Evolutionary conservation across 1,140 invertebrate species (phyloP), one percentile per base, ranked within the genome.

Genomic region (Leptopilina clavipes): DNA sequence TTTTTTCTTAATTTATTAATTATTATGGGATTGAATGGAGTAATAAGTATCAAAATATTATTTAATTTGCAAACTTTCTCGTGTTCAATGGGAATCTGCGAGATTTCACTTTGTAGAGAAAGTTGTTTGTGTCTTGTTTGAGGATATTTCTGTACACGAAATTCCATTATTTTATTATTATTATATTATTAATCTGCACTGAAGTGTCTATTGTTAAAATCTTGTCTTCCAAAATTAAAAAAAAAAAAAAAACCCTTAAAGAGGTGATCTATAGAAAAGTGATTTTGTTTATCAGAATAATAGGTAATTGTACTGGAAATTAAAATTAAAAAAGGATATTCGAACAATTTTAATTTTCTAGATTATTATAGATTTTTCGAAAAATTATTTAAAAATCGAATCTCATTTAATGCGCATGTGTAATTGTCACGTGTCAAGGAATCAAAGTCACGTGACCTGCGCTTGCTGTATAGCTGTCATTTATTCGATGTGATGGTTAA

Each of bases 71-170:
- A 31, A 76, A 81, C 83, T 83, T 83, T 84, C 82, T 82, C 80
- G 59, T 19, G 19, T 12, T 65, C 22, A 65, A 31, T 65, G 59
- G 31, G 22, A 14, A 65, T 40, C 12, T 12, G 1, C n/a, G 6
- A 81, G 76, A 79, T 87, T 87, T 87, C 86, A 85, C 86, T 86
- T 77, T 37, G 37, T 52, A 44, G 85, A 85, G 86, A 87, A 87
- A 87, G 86, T 87, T 80, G 70, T 56, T 65, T 54, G 7, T 14
- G 18, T 8, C 17, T 18, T 25, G 56, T 3, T 45, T 8, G 10
- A 7, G 14, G 11, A 19, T 59, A 43, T 74, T 18, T 18, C 48
- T n/a, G n/a, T 22, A 19, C 56, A 10, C 56, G 11, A 59, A 59
- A 65, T 65, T 37, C 12, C 12, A 65, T 31, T 65, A 65, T 59